Base-by-base conservation (phyloP, 2,888 invertebrate genomes). In the Ectemnius lituratus region DNA sequence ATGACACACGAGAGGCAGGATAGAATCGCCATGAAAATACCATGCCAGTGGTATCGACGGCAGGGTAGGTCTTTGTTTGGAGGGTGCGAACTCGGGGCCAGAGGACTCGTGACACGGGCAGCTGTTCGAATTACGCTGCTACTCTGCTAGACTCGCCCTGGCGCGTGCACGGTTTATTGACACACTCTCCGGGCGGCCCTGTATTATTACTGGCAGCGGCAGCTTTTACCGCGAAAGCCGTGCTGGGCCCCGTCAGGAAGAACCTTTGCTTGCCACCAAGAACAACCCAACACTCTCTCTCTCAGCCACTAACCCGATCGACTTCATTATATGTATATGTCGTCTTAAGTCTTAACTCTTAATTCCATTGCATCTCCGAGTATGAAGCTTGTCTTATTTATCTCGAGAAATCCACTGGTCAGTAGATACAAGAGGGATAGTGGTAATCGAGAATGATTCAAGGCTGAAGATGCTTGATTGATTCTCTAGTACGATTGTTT, bases 41-140 rank as follows among this genome's bases (percentile, higher is more conserved):
- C 37, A 37, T 37, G 37, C 37, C 65, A 68, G 65, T 81, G 67
- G 74, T 63, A 60, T 23, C 46, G 37, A 52, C 60, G 56, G 27
- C 73, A 58, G 67, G 61, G 74, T 76, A 76, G 67, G 79, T 79
- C 81, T 84, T 85, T 85, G 84, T 83, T 76, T 62, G 74, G 23
- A 75, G 82, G 81, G 78, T 75, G 79, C 73, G 67, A 82, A 80
- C 61, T 71, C 64, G 45, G 52, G 72, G 78, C 59, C 70, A 73
- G 71, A 75, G 79, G 79, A 80, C 76, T 79, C 76, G 78, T 78
- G 84, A 84, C 84, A 79, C 76, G 70, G 77, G 83, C 86, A 86
- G 86, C 85, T 86, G 86, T 82, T 80, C 78, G 75, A 77, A 76
- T 79, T 80, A 77, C 79, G 75, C 73, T 37, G 76, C 70, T 78